Percentiles rank a stretch among this genome's conserved stretches.
phyloP scores from a whole-genome alignment of 2,888 invertebrate genomes.

The Zaprionus obscuricornis region DNA sequence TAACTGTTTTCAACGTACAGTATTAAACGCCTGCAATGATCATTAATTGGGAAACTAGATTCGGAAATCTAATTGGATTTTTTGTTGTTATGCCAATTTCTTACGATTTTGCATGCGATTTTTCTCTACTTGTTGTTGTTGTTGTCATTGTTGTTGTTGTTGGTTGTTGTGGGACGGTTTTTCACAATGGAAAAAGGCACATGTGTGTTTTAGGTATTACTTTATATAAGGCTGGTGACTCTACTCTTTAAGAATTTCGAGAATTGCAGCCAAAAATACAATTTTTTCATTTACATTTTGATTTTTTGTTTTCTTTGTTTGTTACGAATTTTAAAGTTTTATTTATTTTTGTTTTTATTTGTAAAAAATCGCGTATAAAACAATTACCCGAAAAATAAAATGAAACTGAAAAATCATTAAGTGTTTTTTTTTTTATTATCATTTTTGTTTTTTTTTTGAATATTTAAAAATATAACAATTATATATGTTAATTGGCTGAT shows the following conservation, averaged over 20 bases:
- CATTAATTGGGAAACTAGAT: too few relatives aligned
- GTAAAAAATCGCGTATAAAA: slow-evolving; percentile 61
- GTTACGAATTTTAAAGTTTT: slow-evolving; percentile 41
- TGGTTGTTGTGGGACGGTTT: slow-evolving; percentile 72
- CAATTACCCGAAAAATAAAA: slow-evolving; percentile 61
- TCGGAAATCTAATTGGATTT: neutral
- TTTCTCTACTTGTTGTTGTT: neutral
- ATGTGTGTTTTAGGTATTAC: slow-evolving; percentile 61
- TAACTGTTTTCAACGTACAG: slow-evolving; percentile 16
- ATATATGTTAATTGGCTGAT: slow-evolving; percentile 22
- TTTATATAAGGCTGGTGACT: slow-evolving; percentile 33
- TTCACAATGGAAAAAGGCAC: slow-evolving; percentile 79
- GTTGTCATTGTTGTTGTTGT: neutral
- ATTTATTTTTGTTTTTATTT: slow-evolving; percentile 21
- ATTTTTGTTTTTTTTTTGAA: too few relatives aligned
- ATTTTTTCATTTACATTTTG: slow-evolving; percentile 34
- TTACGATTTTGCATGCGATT: slow-evolving; percentile 24
- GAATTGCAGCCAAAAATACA: slow-evolving; percentile 35
- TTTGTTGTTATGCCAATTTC: slow-evolving; percentile 27
- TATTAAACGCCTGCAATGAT: too few relatives aligned
- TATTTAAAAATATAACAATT: slow-evolving; percentile 30
- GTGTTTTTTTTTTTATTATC: too few relatives aligned
- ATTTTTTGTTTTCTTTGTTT: too few relatives aligned
- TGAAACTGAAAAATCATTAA: slow-evolving; percentile 42
- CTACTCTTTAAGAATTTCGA: slow-evolving; percentile 59